Conservation (phyloP, 30 jellyfish, hydroid and myxozoan genomes). For the Phacellophora camtschatica region DNA sequence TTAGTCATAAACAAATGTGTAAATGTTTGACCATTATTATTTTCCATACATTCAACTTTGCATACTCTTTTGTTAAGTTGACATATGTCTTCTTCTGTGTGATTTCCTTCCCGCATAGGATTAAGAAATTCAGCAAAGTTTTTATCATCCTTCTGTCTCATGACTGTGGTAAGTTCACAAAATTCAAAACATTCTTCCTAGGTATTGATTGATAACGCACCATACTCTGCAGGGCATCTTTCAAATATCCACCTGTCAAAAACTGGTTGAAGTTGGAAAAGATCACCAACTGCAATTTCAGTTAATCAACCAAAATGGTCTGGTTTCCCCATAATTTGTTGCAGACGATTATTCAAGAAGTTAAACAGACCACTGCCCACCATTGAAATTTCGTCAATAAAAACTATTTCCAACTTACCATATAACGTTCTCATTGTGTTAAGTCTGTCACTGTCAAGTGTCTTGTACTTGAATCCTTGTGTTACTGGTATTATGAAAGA, state of each 20-base stretch:
- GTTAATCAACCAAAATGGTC: conserved; percentile 9
- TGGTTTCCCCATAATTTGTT: not conserved
- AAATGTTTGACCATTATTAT: no score
- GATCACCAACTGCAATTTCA: not conserved
- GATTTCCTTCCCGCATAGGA: not conserved
- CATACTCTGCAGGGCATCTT: not conserved
- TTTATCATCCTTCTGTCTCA: conserved; percentile 1
- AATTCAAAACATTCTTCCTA: not conserved
- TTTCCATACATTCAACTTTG: no score
- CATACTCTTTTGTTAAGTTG: not conserved
- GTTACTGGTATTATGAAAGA: conserved; percentile 21
- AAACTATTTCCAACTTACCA: not conserved
- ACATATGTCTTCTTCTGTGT: not conserved
- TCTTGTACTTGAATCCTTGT: not conserved
- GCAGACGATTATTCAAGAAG: not conserved
- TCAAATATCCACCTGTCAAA: conserved; percentile 26
- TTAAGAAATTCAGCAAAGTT: not conserved
- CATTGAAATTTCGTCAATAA: conserved; percentile 44
- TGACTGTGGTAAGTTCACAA: not conserved
- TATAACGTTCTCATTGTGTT: not conserved
- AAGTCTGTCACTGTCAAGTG: conserved; percentile 2
- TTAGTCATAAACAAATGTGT: no score
- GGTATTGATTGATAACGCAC: not conserved
- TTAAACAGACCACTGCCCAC: conserved; percentile 6
- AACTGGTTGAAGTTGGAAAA: not conserved